A percentile compares a stretch with the other conserved stretches of the same genome.
Evolutionary conservation across 1,140 invertebrate genomes (phyloP).

Genomic region (Lucilia cuprina): DNA sequence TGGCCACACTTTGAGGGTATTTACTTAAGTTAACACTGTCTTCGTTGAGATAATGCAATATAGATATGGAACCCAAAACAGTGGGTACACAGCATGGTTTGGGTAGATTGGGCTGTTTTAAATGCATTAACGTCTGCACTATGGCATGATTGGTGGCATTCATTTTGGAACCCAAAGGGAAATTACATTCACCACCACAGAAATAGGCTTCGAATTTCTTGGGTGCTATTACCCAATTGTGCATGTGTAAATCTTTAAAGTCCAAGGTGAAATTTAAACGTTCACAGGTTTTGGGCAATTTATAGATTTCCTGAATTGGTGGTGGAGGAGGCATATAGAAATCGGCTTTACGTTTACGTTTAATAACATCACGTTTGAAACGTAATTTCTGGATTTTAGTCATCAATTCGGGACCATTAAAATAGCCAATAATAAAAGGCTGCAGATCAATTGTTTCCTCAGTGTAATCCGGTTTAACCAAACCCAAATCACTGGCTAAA

Average conservation of each 20-base stretch:
- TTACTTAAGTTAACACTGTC: conserved; percentile 58
- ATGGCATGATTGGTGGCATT: conserved; percentile 62
- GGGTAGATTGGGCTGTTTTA: conserved; percentile 56
- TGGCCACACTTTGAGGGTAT: conserved; percentile 57
- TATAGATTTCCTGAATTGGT: conserved; percentile 41
- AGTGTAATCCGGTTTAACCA: neutral
- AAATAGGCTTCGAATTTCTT: conserved; percentile 61
- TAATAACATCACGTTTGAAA: conserved; percentile 53
- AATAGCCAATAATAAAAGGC: conserved; percentile 58
- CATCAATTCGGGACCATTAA: conserved; percentile 56
- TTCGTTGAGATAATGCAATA: conserved; percentile 56
- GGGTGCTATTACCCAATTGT: conserved; percentile 59
- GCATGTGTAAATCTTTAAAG: conserved; percentile 58
- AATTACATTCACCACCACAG: conserved; percentile 59
- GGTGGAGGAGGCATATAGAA: neutral
- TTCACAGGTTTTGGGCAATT: conserved; percentile 52
- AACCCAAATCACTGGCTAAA: conserved; percentile 35
- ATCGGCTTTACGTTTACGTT: conserved; percentile 40
- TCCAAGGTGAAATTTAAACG: conserved; percentile 59
- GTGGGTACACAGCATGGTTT: conserved; percentile 60
- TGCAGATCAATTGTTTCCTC: conserved; percentile 40
- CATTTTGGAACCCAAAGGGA: conserved; percentile 58
- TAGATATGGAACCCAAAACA: conserved; percentile 54
- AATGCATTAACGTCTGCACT: conserved; percentile 58
- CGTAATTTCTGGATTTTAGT: conserved; percentile 52